Evolutionary conservation across 2,888 invertebrate species (phyloP), one percentile per base, ranked within the genome.

Genomic region (Polia nebulosa): DNA sequence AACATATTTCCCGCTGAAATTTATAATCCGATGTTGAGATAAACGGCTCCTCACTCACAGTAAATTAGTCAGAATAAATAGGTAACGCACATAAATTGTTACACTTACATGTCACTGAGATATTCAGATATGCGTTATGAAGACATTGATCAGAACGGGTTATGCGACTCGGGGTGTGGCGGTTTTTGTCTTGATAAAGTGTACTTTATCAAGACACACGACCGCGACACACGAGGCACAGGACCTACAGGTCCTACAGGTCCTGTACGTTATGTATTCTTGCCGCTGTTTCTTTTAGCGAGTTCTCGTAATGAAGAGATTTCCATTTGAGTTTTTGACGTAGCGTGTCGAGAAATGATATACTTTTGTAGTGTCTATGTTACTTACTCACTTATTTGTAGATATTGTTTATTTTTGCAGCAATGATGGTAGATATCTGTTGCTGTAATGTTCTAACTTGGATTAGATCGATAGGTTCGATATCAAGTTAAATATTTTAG

Each of bases 71-170:
- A 82, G 82, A 84, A 87, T 86, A 83, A 85, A 88, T 90, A 87
- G 84, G 87, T 85, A 87, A 87, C 74, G 81, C 71, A 80, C 82
- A 86, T 83, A 82, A 70, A 83, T 82, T 76, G 68, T 89, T 85
- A 85, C 73, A 82, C 81, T 83, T 82, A 73, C 70, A 83, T 64
- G 81, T 80, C 83, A 83, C 79, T 78, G 83, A 82, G 87, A 73
- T 73, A 73, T 87, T 89, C 86, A 87, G 84, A 88, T 86, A 78
- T 79, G 84, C 82, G 83, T 88, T 88, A 90, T 91, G 85, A 88
- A 91, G 89, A 90, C 89, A 89, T 91, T 88, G 89, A 90, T 91
- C 88, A 90, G 70, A 87, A 87, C 87, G 80, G 86, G 81, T 88
- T 85, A 84, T 77, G 83, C 79, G 85, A 88, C 56, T 60, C 41